phyloP scores from a whole-genome alignment of 37 sponge, comb jelly and placozoan species.

The Haliclona indistincta region DNA sequence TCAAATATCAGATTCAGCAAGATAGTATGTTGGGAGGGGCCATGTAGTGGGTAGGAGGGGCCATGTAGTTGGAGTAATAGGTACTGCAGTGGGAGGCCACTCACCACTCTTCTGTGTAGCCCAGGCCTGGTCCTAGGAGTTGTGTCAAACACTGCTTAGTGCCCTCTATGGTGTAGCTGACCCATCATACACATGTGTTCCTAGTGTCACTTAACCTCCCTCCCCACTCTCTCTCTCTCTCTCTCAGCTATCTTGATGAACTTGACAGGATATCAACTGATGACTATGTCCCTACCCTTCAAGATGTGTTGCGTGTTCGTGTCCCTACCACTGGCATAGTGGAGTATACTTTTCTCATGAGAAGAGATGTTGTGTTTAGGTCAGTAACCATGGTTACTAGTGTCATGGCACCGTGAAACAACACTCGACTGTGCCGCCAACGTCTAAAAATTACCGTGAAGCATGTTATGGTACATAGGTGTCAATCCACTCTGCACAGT shows the following conservation, averaged over 20 bases:
- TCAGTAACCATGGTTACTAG: conserved; percentile 1
- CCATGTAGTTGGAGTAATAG: no score
- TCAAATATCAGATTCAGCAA: conserved; percentile 93
- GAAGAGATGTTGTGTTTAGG: conserved; percentile 84
- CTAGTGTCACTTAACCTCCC: no score
- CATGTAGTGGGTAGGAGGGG: not conserved
- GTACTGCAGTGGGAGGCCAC: no score
- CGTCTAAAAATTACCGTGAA: no score
- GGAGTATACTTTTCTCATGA: conserved; percentile 87
- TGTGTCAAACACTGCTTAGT: no score
- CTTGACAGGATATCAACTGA: conserved; percentile 62
- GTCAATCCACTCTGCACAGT: no score
- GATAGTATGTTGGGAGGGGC: conserved; percentile 65
- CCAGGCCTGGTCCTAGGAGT: no score
- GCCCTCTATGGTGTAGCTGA: no score
- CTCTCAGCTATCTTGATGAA: conserved; percentile 80
- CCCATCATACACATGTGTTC: no score
- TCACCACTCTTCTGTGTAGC: no score
- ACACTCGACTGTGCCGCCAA: not conserved
- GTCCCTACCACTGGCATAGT: conserved; percentile 93
- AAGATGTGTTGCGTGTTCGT: conserved; percentile 90
- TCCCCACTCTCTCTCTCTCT: conserved; percentile 11
- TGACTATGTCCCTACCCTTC: conserved; percentile 79
- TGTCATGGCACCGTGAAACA: not conserved
- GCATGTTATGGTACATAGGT: no score